Conservation (phyloP, 2,113 vertebrate species). For the Hydrochoerus hydrochaeris region DNA sequence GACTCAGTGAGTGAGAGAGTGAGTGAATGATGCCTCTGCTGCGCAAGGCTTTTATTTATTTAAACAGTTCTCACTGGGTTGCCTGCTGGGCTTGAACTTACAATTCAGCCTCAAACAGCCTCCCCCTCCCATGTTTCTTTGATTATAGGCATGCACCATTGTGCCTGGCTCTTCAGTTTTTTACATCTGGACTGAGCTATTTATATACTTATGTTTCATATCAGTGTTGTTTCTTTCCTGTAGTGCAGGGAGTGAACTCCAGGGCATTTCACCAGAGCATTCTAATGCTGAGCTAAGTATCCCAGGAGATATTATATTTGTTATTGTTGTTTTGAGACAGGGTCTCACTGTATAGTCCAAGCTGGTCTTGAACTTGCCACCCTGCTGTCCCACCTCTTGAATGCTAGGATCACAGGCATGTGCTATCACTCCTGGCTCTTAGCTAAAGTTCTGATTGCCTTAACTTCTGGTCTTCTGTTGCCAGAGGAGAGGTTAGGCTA, state of each 20-base stretch:
- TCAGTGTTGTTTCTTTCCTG: background rate
- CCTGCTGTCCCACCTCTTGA: background rate
- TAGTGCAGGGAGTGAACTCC: background rate
- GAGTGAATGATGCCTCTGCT: background rate
- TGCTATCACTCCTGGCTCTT: background rate
- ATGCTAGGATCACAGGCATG: background rate
- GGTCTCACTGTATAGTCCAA: background rate
- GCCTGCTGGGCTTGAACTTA: background rate
- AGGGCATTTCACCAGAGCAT: background rate
- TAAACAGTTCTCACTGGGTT: background rate
- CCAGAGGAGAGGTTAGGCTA: background rate
- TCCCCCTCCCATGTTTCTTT: background rate
- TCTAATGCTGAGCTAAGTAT: background rate
- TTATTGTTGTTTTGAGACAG: background rate
- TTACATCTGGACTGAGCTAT: background rate
- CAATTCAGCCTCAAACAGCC: background rate
- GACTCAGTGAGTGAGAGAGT: background rate
- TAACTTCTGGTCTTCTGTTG: constrained; percentile 29
- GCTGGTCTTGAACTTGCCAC: background rate
- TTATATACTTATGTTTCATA: constrained; percentile 12
- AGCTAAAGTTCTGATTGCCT: background rate
- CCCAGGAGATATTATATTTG: constrained; percentile 19
- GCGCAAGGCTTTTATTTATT: background rate
- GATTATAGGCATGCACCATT: background rate
- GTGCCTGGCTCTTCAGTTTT: background rate